Conservation (phyloP, 2,113 vertebrate genomes). For the Sprattus sprattus region DNA sequence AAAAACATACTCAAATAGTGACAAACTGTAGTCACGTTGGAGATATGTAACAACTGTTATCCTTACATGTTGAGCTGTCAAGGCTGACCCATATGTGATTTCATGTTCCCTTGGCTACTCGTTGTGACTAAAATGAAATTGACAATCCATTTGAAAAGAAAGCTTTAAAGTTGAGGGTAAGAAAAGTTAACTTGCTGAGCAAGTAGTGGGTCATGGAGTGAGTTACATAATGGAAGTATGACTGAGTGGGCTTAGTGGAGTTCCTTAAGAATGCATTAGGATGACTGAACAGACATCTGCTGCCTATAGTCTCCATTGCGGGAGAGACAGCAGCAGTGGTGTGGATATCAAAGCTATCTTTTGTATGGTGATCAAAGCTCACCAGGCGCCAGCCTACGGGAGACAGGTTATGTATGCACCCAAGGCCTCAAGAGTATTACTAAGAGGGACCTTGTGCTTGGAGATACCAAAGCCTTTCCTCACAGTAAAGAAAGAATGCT, state of each 20-base stretch:
- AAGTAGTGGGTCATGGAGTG: constrained; percentile 28
- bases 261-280: constrained; percentile 22
- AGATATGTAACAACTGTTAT: too few species aligned
- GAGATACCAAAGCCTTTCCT: background rate
- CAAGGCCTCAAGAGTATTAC: background rate
- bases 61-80: background rate
- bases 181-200: constrained; percentile 22
- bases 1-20: too few species aligned
- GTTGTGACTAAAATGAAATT: too few species aligned
- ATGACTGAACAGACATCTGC: constrained; percentile 21
- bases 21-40: too few species aligned
- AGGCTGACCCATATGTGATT: background rate
- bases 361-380: constrained; percentile 66
- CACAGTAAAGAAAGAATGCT: background rate
- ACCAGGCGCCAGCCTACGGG: constrained; percentile 29
- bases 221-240: constrained; percentile 38
- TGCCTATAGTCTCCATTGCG: constrained; percentile 41
- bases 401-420: constrained; percentile 24
- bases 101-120: too few species aligned
- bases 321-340: constrained; percentile 54
- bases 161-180: constrained; percentile 25
- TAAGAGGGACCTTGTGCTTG: constrained; percentile 1
- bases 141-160: background rate
- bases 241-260: constrained; percentile 15
- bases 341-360: constrained; percentile 64